These are phyloP conservation scores for Magallana gigas DNA, from an alignment of 1,140 invertebrate species.

Conservation along the genomic window DNA sequence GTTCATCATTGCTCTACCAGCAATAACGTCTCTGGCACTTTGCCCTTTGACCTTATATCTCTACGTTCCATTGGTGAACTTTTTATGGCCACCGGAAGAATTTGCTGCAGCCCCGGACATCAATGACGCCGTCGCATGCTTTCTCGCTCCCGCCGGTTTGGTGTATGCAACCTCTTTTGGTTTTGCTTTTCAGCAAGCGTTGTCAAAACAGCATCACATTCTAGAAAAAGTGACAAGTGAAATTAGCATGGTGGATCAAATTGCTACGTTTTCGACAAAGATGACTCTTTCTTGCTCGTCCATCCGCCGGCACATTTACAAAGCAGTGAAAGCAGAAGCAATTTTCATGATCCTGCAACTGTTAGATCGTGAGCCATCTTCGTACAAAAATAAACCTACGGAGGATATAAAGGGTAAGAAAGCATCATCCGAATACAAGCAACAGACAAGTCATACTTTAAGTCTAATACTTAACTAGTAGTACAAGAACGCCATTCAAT, in stretches of 20 bases:
- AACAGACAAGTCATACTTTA: too few species aligned
- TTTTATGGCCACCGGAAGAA: conserved; percentile 62
- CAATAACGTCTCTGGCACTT: conserved; percentile 63
- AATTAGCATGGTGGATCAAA: conserved; percentile 68
- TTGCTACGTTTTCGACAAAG: conserved; percentile 67
- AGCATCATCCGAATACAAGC: too few species aligned
- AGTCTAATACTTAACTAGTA: too few species aligned
- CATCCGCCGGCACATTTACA: conserved; percentile 57
- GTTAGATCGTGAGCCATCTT: conserved; percentile 55
- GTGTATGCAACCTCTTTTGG: conserved; percentile 72
- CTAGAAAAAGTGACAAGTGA: conserved; percentile 64
- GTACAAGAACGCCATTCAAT: too few species aligned
- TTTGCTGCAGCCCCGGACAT: conserved; percentile 62
- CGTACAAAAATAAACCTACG: conserved; percentile 54
- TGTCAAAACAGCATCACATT: conserved; percentile 67
- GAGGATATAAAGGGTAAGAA: conserved; percentile 65
- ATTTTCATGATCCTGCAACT: conserved; percentile 71
- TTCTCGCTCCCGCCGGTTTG: conserved; percentile 68
- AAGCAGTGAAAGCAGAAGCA: conserved; percentile 66
- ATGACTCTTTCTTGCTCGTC: conserved; percentile 47
- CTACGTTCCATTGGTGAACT: conserved; percentile 60
- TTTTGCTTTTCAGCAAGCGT: conserved; percentile 68
- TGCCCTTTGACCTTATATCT: conserved; percentile 68
- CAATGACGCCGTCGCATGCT: conserved; percentile 70
- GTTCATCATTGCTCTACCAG: conserved; percentile 64